These are phyloP conservation scores for Julus scanicus DNA, from an alignment of 2,888 invertebrate genomes.

Conservation along the genomic window DNA sequence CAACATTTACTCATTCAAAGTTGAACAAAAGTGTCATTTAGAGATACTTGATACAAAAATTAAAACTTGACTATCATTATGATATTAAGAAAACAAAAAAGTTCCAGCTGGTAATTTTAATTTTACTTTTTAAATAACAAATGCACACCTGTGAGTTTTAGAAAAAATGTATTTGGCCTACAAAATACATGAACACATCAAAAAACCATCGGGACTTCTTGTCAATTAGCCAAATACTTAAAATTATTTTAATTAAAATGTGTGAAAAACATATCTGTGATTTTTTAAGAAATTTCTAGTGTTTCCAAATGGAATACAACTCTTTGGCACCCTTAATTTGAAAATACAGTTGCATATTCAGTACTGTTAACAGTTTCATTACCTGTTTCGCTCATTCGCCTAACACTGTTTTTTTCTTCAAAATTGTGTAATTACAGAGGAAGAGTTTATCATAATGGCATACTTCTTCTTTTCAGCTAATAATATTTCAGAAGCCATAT, in stretches of 20 bases:
- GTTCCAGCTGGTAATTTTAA: neutral
- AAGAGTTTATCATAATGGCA: slow-evolving; percentile 2
- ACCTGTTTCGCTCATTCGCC: neutral
- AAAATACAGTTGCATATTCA: neutral
- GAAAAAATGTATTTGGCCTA: neutral
- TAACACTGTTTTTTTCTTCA: neutral
- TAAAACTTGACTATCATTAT: neutral
- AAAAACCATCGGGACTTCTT: neutral
- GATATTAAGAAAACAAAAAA: neutral
- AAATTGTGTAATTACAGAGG: neutral
- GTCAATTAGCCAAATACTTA: neutral
- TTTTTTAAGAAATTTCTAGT: neutral
- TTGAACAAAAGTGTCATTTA: neutral
- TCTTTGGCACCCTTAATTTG: neutral
- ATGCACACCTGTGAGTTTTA: neutral
- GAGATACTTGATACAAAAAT: neutral
- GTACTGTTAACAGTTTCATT: neutral
- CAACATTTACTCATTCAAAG: neutral
- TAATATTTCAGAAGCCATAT: slow-evolving; percentile 39
- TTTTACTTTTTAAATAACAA: neutral
- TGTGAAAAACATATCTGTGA: too few species aligned
- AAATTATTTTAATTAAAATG: too few species aligned
- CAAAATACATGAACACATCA: neutral
- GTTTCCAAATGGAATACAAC: neutral
- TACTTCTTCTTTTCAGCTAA: neutral